These are phyloP conservation scores for Herminia tarsipennalis DNA, from an alignment of 2,888 invertebrate species.

Conservation along the genomic window DNA sequence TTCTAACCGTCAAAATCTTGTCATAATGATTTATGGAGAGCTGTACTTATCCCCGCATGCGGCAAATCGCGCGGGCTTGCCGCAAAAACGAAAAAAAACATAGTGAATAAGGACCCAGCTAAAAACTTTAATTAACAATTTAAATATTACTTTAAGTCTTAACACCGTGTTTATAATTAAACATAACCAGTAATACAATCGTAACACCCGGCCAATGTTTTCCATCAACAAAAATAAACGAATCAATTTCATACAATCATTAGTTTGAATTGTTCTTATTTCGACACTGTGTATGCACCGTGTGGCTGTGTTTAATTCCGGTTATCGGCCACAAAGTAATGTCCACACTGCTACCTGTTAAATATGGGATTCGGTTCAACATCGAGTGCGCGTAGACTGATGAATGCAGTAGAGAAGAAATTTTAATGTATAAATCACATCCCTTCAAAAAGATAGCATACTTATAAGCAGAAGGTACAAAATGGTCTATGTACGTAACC, in stretches of 20 bases:
- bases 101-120: too few species aligned
- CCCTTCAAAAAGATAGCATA: too few species aligned
- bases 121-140: too few species aligned
- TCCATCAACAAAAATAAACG: slow-evolving; percentile 22
- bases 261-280: slow-evolving; percentile 30
- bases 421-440: too few species aligned
- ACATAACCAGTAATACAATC: background rate
- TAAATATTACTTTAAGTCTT: too few species aligned
- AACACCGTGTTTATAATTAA: background rate
- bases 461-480: too few species aligned
- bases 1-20: too few species aligned
- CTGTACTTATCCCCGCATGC: too few species aligned
- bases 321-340: slow-evolving; percentile 68
- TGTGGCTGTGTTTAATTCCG: slow-evolving; percentile 55
- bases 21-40: too few species aligned
- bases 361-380: slow-evolving; percentile 63
- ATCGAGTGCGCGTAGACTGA: slow-evolving; percentile 40
- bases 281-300: slow-evolving; percentile 29
- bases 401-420: slow-evolving; percentile 29
- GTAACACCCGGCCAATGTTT: slow-evolving; percentile 2
- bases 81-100: too few species aligned
- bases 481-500: too few species aligned
- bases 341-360: slow-evolving; percentile 71
- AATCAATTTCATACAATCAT: slow-evolving; percentile 24
- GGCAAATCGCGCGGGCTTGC: too few species aligned